Evolutionary conservation across 2,888 invertebrate genomes (phyloP), one percentile per base, ranked within the genome.

Genomic region (Drosophila colorata): DNA sequence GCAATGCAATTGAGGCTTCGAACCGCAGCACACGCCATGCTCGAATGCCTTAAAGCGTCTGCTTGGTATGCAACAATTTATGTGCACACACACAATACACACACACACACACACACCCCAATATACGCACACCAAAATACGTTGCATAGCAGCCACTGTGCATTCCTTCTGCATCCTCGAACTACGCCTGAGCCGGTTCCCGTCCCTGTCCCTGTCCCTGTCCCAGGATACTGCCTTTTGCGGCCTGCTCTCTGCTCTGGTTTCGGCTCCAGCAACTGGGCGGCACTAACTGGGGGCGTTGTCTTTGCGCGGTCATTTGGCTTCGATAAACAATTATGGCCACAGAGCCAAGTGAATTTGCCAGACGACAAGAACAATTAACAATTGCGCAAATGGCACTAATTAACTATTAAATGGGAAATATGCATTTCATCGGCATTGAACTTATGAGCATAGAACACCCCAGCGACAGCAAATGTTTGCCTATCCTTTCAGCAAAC

Each of bases 1-100:
- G 85, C 85, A 71, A 87, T 87, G 85, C 87, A 85, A 85, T 87
- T 85, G 85, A 87, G 72, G 87, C 87, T 85, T 66, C 80, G 70
- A 76, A 85, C 85, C 85, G 78, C 85, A 87, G 73, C 56, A 76
- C 80, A 81, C 85, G 82, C 82, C 78, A 87, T 78, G 84, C 86
- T 74, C 76, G 83, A 67, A 85, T 87, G 85, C 85, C 85, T 87
- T 77, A 63, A 85, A 85, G 86, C 85, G 85, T 55, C 80, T 73
- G 87, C 80, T 71, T 69, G 85, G 80, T 69, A 82, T 85, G 85
- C 85, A 82, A 78, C 86, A 85, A 85, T 79, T 87, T 84, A 80
- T 87, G 85, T 78, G 49, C 46, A 46, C 49, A 48, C 47, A 51
- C 55, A 47, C 23, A 37, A 43, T 52, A 57, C 38, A 53, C 20